Evolutionary conservation across 2,888 invertebrate species (phyloP), one percentile per base, ranked within the genome.

Genomic region (Parapristionchus giblindavisi): DNA sequence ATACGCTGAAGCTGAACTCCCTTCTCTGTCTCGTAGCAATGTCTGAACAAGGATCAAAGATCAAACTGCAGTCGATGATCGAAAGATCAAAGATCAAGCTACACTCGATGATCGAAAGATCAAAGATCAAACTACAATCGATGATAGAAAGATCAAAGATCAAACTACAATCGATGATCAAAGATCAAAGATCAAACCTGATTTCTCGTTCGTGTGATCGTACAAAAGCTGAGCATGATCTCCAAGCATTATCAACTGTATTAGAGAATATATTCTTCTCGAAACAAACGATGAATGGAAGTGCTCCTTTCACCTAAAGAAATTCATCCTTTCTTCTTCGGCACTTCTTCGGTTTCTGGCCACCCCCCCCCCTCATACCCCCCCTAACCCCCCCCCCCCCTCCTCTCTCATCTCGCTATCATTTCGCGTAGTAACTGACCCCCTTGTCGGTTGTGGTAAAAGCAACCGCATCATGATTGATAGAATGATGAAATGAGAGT

Each of bases 1-100:
- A 83, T 82, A 24, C 85, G 81, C 77, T 87, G 87, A 24, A 87
- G 79, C 61, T 84, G 83, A 14, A 79, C 76, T 3, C 87, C 87
- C 32, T 85, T 81, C 61, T 84, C 83, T 14, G 81, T 80, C 68
- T 85, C 82, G 77, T 84, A 86, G 73, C 87, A 87, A 60, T 83
- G 81, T 60, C 86, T 85, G 74, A 75, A 77, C 24, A 27, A 21
- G 32, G 40, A 4, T 21, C 3, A 17, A 11, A 74, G 43, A 6
- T 40, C 34, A 38, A 27, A 48, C 32, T 24, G 32, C n/a, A n/a
- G n/a, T n/a, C n/a, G n/a, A n/a, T n/a, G n/a, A n/a, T n/a, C n/a
- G n/a, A n/a, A 60, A 36, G 70, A 63, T 61, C 29, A 61, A 36
- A 36, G 36, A 61, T 34, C 27, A 61, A 61, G 21, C 6, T 11